These are phyloP conservation scores for Amphiprion percula DNA, from an alignment of 2,113 vertebrate genomes.

Conservation along the genomic window DNA sequence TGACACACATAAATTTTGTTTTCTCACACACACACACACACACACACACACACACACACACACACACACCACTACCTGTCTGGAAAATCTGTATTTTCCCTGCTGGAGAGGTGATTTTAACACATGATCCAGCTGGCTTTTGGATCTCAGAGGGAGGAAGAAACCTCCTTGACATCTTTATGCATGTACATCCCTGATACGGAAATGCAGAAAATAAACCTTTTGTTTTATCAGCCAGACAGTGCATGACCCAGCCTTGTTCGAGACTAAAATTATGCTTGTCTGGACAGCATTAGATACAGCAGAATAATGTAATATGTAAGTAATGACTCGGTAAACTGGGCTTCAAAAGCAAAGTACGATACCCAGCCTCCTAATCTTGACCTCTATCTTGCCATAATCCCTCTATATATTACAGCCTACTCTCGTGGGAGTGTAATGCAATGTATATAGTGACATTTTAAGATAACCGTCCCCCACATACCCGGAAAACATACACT, in stretches of 20 bases:
- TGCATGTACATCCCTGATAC: not conserved
- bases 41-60: too few species aligned
- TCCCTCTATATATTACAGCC: slow-evolving; percentile 51
- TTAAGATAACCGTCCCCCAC: not conserved
- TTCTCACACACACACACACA: too few species aligned
- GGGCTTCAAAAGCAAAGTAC: slow-evolving; percentile 11
- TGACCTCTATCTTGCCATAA: slow-evolving; percentile 71
- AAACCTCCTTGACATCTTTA: not conserved
- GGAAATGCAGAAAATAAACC: slow-evolving; percentile 1
- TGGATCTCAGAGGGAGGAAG: not conserved
- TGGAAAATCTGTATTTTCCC: slow-evolving; percentile 27
- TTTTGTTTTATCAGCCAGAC: not conserved
- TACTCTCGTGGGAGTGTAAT: slow-evolving; percentile 23
- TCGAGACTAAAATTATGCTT: not conserved
- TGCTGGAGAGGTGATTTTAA: slow-evolving; percentile 18
- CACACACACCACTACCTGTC: slow-evolving; percentile 30
- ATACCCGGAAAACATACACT: fast-evolving
- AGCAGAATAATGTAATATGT: slow-evolving; percentile 10
- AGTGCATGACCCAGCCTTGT: not conserved
- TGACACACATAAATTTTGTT: slow-evolving; percentile 2
- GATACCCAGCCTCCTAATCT: slow-evolving; percentile 57
- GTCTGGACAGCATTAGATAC: not conserved
- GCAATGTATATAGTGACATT: slow-evolving; percentile 11
- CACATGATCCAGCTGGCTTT: slow-evolving; percentile 14
- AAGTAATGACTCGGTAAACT: not conserved